Evolutionary conservation across 1,140 invertebrate species (phyloP), one percentile per base, ranked within the genome.

Genomic region (Lepidostoma basale): DNA sequence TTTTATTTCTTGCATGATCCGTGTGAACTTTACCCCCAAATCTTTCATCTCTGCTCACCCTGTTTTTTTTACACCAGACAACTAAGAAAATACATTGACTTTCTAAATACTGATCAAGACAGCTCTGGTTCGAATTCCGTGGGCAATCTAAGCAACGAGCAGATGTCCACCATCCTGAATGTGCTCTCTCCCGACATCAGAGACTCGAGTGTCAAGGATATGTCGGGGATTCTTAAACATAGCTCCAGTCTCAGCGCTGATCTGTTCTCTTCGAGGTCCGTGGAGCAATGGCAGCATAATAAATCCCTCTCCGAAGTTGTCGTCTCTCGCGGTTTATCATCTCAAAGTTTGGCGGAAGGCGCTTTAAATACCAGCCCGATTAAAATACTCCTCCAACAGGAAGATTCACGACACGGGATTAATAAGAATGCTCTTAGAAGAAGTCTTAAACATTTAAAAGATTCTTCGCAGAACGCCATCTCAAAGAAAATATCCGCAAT

Each of bases 381-480:
- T 73, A 75, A 76, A 16, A 67, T 76, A 30, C 76, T 88, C 20
- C 75, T 88, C 0, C 77, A 79, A 12, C 83, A 87, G 39, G 86
- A 88, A 67, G 85, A 88, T 64, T 81, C 83, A 73, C 77, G 86
- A 5, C 83, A 84, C 1, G 78, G 80, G 42, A 76, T 77, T 8
- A 77, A 81, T 6, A 77, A 75, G 26, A 82, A 78, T 69, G 80
- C 83, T 16, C 79, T 88, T 30, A 78, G 81, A 0, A 79, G 84
- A 47, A 80, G 83, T 1, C 79, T 89, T 62, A 81, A 81, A 47
- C 85, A 85, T 33, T 75, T 88, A 0, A 85, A 82, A 58, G 77
- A 83, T 63, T 79, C 85, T 4, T 85, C 84, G 2, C 84, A 85
- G 30, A 85, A 78, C 62, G 78, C 86, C 6, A 76, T 88, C 1